Conservation (phyloP, 2,113 vertebrate genomes). For the Halichoeres trimaculatus region DNA sequence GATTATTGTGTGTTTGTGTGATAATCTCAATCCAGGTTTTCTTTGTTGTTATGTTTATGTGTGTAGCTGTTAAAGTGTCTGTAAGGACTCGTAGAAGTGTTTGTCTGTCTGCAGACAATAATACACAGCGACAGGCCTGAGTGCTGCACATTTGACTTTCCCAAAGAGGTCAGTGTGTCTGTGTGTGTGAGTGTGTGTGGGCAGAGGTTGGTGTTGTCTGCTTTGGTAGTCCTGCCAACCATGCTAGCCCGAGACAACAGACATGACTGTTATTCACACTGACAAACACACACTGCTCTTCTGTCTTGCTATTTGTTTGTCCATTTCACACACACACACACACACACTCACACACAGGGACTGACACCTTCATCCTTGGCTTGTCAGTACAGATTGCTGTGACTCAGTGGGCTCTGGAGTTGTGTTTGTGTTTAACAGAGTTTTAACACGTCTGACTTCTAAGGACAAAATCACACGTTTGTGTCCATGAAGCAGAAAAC, state of each 20-base stretch:
- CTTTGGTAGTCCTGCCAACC: constrained; percentile 8
- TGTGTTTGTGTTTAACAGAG: too few species aligned
- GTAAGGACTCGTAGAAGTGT: constrained; percentile 7
- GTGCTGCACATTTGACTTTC: constrained; percentile 54
- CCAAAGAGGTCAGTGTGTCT: constrained; percentile 39
- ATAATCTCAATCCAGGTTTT: too few species aligned
- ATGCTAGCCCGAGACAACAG: constrained; percentile 15
- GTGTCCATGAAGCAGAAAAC: too few species aligned
- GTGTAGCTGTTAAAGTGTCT: not conserved
- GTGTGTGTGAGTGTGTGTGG: constrained; percentile 23
- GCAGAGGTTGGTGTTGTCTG: not conserved
- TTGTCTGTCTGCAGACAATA: constrained; percentile 34
- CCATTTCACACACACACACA: too few species aligned
- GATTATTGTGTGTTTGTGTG: too few species aligned
- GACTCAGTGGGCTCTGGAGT: too few species aligned
- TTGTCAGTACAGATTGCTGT: too few species aligned
- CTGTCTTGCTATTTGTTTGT: not conserved
- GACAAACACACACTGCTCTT: constrained; percentile 30
- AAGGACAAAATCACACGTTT: too few species aligned
- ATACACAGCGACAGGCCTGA: constrained; percentile 45
- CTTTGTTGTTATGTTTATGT: constrained; percentile 6
- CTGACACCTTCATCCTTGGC: too few species aligned
- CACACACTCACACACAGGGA: too few species aligned
- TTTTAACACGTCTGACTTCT: too few species aligned
- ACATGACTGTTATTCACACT: constrained; percentile 15